Conservation (phyloP, 2,797 vertebrate species). For the Botia almorhae region DNA sequence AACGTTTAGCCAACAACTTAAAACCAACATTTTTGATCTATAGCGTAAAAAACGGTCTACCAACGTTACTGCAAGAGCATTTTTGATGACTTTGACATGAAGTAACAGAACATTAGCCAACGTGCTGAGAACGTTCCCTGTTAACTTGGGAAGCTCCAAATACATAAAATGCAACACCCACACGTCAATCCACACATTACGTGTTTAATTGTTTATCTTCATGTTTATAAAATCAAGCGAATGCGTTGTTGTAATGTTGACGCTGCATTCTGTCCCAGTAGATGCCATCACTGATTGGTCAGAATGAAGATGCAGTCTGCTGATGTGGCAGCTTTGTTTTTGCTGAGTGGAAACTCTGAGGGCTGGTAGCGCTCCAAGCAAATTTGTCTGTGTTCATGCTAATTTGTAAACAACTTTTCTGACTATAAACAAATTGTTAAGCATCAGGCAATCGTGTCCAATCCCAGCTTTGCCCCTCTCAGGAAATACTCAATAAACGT, state of each 20-base stretch:
- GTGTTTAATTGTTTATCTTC: too few relatives aligned
- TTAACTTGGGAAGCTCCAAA: too few relatives aligned
- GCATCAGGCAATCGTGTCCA: slow-evolving; percentile 20
- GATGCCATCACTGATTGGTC: background rate
- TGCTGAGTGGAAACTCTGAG: slow-evolving; percentile 76
- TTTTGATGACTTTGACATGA: too few relatives aligned
- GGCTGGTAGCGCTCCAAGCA: slow-evolving; percentile 65
- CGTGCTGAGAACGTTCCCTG: too few relatives aligned
- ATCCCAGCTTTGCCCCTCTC: background rate
- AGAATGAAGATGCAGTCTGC: slow-evolving; percentile 67
- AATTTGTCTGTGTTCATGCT: slow-evolving; percentile 65
- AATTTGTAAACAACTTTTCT: slow-evolving; percentile 54
- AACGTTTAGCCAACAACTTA: too few relatives aligned
- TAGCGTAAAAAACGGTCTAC: too few relatives aligned
- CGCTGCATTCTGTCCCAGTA: slow-evolving; percentile 60
- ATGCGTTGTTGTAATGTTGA: slow-evolving; percentile 56
- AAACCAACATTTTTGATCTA: too few relatives aligned
- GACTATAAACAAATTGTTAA: slow-evolving; percentile 36
- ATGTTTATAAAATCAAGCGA: background rate
- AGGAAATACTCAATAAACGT: background rate
- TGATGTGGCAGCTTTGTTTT: slow-evolving; percentile 73
- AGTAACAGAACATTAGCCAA: too few relatives aligned
- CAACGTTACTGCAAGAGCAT: too few relatives aligned
- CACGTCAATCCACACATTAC: too few relatives aligned
- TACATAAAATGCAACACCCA: too few relatives aligned